phyloP scores from a whole-genome alignment of 2,888 invertebrate species.

The Metacarcinus magister region DNA sequence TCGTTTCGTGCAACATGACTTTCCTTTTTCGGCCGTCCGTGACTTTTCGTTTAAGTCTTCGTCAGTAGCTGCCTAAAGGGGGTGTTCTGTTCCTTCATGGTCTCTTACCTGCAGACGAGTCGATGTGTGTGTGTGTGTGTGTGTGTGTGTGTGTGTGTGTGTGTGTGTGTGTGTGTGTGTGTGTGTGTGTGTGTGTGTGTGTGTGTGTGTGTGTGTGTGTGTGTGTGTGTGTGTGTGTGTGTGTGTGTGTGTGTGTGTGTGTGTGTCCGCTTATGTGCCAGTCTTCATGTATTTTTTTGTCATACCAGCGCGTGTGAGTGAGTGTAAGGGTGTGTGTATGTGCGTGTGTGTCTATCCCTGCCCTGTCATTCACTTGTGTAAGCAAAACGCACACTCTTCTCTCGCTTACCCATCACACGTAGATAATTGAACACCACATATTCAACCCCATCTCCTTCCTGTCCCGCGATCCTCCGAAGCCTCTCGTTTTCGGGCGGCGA shows the following conservation, averaged over 20 bases:
- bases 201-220: not conserved
- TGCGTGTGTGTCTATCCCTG: not conserved
- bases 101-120: conserved; percentile 22
- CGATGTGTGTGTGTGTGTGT: not conserved
- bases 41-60: conserved; percentile 40
- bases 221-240: not conserved
- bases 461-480: not conserved
- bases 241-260: conserved; percentile 1
- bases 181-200: conserved; percentile 38
- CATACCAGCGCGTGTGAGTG: not conserved
- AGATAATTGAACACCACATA: not conserved
- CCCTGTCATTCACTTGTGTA: not conserved
- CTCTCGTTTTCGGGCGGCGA: not conserved
- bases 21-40: conserved; percentile 10
- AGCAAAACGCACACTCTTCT: not conserved
- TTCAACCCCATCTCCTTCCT: not conserved
- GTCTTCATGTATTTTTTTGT: not conserved
- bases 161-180: conserved; percentile 40
- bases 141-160: conserved; percentile 57
- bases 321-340: conserved; percentile 12
- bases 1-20: not conserved
- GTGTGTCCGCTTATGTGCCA: too few species aligned
- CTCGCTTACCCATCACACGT: not conserved
- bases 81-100: not conserved
- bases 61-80: not conserved